These are phyloP conservation scores for Muscicapa comitata DNA, from an alignment of 2,797 vertebrate genomes.

Conservation along the genomic window DNA sequence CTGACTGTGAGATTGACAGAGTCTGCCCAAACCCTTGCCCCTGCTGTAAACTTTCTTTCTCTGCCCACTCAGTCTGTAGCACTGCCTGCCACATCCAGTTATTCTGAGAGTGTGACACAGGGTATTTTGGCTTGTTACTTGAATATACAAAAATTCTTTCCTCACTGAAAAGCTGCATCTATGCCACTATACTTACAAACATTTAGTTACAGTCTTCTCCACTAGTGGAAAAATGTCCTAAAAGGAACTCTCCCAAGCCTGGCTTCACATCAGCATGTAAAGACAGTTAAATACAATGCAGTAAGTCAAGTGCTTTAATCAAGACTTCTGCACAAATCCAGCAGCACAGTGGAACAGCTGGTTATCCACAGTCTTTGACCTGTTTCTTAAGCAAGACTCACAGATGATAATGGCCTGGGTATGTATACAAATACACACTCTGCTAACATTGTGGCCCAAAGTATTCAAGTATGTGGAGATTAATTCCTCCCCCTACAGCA, in stretches of 20 bases:
- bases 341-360: neutral
- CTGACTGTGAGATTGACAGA: neutral
- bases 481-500: neutral
- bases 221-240: neutral
- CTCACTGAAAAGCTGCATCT: neutral
- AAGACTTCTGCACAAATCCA: neutral
- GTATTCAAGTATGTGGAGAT: accelerated
- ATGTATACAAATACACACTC: neutral
- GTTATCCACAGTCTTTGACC: neutral
- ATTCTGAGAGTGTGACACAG: neutral
- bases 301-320: neutral
- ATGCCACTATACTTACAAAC: neutral
- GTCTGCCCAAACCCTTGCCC: neutral
- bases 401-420: neutral
- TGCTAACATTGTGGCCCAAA: neutral
- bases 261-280: neutral
- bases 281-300: neutral
- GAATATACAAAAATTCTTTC: neutral
- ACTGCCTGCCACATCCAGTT: neutral
- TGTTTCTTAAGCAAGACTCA: neutral
- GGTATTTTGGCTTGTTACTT: neutral
- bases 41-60: neutral
- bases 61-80: neutral
- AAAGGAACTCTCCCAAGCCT: neutral
- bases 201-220: neutral